Base-by-base conservation (phyloP, 2,888 invertebrate genomes). In the Microctonus brassicae region DNA sequence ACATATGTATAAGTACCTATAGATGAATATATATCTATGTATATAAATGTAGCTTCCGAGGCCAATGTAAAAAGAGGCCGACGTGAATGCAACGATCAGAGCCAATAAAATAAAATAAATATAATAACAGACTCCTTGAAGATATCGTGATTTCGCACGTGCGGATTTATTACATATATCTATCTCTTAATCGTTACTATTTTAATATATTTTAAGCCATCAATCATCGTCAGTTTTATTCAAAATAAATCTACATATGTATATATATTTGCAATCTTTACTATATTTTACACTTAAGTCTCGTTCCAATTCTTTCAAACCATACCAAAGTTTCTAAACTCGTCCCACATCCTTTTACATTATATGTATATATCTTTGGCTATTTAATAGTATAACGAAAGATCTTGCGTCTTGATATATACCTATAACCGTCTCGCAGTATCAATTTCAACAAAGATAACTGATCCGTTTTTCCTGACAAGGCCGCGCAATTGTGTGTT, bases 391-490 rank as follows among this genome's bases (percentile, higher is more conserved):
- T 70, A 75, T 74, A 75, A 74, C 73, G 74, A 75, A 7, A 47
- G 75, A 75, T 74, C 63, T 68, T 72, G 55, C 57, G 20, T 63
- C 47, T 74, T 68, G 75, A 74, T 74, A 75, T 17, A 17, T 58
- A 20, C 9, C 29, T 29, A 17, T 20, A 10, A 34, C 36, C 63
- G 67, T n/a, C 61, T 53, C 57, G 58, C 53, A 53, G 69, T 75
- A 74, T 73, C 73, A 76, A 76, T 75, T 74, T 73, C 74, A 47
- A n/a, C 17, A 17, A 62, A 75, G 75, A 74, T 76, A 68, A 66
- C 67, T 52, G 74, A 75, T 76, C 73, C 70, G 64, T n/a, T 70
- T 70, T 68, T 72, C 55, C 72, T 33, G 64, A 66, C 69, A 62
- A 64, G 64, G 70, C 36, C 69, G 53, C 26, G 10, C n/a, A n/a